Evolutionary conservation across 2,113 vertebrate genomes (phyloP).

Genomic region (Pogona vitticeps): DNA sequence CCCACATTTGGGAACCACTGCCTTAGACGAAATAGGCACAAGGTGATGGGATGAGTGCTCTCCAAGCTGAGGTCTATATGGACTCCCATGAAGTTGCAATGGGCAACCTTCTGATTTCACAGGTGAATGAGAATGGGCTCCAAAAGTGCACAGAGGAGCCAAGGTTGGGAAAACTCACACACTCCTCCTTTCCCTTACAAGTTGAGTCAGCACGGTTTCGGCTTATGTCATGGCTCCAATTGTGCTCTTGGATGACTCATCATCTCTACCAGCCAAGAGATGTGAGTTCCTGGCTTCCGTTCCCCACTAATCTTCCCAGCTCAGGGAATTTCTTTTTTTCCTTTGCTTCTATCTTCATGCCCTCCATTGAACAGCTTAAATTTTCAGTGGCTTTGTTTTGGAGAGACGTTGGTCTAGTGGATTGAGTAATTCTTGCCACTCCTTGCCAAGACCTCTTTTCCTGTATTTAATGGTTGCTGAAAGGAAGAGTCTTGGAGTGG

Average conservation of each 20-base stretch:
- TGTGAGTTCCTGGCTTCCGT: constrained; percentile 40
- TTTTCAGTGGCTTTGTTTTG: constrained; percentile 24
- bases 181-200: neutral
- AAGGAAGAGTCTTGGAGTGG: no score
- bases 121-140: neutral
- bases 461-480: neutral
- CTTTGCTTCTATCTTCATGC: constrained; percentile 40
- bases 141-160: neutral
- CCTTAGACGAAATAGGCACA: no score
- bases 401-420: constrained; percentile 43
- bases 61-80: no score
- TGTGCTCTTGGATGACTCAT: constrained; percentile 61
- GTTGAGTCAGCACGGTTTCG: constrained; percentile 72
- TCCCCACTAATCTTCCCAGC: constrained; percentile 41
- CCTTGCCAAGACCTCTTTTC: neutral
- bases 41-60: no score
- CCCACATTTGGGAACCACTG: no score
- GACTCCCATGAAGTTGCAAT: no score
- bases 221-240: constrained; percentile 58
- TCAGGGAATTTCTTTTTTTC: constrained; percentile 18
- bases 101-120: neutral
- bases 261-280: neutral
- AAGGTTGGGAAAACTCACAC: neutral
- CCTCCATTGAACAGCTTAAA: constrained; percentile 27
- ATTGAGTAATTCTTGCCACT: constrained; percentile 46